Percentiles rank a stretch among this genome's conserved stretches.
These are phyloP conservation scores for Halcyon smyrnensis DNA, from an alignment of 2,797 vertebrate species.

Conservation along the genomic window DNA sequence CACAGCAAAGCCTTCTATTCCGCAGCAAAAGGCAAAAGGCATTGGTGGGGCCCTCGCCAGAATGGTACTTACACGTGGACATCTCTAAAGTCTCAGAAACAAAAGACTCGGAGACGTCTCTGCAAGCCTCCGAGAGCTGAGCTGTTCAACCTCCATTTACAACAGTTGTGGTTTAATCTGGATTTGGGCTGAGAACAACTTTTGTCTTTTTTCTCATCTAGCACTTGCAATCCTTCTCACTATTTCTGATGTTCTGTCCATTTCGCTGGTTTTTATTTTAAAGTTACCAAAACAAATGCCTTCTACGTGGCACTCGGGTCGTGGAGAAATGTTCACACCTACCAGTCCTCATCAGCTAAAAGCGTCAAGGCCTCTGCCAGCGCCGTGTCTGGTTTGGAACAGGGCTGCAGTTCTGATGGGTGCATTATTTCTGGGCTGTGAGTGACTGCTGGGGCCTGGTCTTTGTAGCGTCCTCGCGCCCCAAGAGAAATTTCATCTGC, in stretches of 20 bases:
- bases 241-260: not conserved
- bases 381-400: conserved; percentile 85
- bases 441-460: conserved; percentile 61
- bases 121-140: not conserved
- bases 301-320: fast-evolving
- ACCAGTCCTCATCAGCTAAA: conserved; percentile 90
- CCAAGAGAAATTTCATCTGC: conserved; percentile 80
- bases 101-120: not conserved
- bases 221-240: not conserved
- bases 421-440: conserved; percentile 78
- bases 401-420: conserved; percentile 81
- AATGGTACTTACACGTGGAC: not conserved
- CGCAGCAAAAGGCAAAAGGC: no score
- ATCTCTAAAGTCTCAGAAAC: not conserved
- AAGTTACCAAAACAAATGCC: not conserved
- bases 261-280: not conserved
- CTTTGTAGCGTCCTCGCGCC: conserved; percentile 76
- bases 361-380: conserved; percentile 86
- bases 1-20: no score
- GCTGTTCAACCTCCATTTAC: not conserved
- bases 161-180: not conserved
- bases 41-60: not conserved
- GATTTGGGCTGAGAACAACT: not conserved
- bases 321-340: not conserved
- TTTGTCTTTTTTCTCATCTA: not conserved